Evolutionary conservation across 2,888 invertebrate species (phyloP).

Genomic region (Polia nebulosa): DNA sequence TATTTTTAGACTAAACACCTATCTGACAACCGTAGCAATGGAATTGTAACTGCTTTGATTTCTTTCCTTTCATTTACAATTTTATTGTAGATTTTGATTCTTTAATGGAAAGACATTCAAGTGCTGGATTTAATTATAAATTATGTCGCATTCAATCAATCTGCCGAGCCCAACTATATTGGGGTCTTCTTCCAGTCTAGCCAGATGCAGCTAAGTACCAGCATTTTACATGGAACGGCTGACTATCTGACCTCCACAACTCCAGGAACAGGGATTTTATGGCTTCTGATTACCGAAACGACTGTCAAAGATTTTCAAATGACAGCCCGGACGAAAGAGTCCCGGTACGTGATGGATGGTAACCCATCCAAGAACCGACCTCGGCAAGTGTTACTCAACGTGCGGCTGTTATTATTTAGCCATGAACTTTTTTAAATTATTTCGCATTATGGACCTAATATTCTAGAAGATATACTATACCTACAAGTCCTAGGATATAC

Average conservation of each 20-base stretch:
- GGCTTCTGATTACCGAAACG: too few relatives aligned
- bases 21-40: not conserved
- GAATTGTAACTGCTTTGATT: not conserved
- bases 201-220: too few relatives aligned
- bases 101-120: not conserved
- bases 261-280: too few relatives aligned
- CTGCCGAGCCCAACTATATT: not conserved
- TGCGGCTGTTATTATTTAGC: not conserved
- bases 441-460: not conserved
- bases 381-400: too few relatives aligned
- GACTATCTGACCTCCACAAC: too few relatives aligned
- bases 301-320: too few relatives aligned
- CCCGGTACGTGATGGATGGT: too few relatives aligned
- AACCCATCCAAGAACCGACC: too few relatives aligned
- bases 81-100: not conserved
- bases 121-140: not conserved
- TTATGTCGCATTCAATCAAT: not conserved
- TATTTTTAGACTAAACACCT: constrained; percentile 10
- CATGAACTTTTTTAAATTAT: not conserved
- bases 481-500: not conserved
- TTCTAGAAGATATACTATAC: not conserved
- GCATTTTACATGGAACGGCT: too few relatives aligned
- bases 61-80: not conserved
- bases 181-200: too few relatives aligned
- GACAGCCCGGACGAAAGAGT: too few relatives aligned